Evolutionary conservation across 1,140 invertebrate genomes (phyloP).

Genomic region (Leptopilina boulardi): DNA sequence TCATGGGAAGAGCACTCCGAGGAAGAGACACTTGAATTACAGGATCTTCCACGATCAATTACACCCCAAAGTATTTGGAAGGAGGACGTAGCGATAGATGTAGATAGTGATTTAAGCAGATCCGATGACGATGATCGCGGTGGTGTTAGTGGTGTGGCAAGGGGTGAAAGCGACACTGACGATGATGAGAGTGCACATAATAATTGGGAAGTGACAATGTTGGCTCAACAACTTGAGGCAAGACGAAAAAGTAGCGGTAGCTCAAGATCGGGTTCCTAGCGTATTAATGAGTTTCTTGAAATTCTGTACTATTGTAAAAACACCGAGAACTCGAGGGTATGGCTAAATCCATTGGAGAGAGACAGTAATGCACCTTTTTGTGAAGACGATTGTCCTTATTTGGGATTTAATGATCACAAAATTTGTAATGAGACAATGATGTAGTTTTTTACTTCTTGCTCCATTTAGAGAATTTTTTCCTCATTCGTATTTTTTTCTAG

Average conservation of each 20-base stretch:
- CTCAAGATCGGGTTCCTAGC: slow-evolving; percentile 73
- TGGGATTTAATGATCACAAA: slow-evolving; percentile 63
- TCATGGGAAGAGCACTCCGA: slow-evolving; percentile 80
- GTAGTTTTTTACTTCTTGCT: slow-evolving; percentile 43
- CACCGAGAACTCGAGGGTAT: slow-evolving; percentile 54
- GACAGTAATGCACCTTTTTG: slow-evolving; percentile 59
- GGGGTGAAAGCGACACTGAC: slow-evolving; percentile 52
- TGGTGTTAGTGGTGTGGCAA: slow-evolving; percentile 54
- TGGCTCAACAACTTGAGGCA: slow-evolving; percentile 83
- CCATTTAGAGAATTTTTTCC: neutral
- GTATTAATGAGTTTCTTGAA: slow-evolving; percentile 70
- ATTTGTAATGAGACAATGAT: slow-evolving; percentile 72
- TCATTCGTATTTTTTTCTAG: no score
- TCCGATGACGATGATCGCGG: slow-evolving; percentile 65
- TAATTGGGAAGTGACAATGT: slow-evolving; percentile 88
- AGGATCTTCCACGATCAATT: slow-evolving; percentile 76
- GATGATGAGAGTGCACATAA: slow-evolving; percentile 74
- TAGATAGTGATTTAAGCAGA: slow-evolving; percentile 73
- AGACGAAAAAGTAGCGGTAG: slow-evolving; percentile 75
- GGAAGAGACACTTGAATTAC: slow-evolving; percentile 77
- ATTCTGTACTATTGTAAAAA: slow-evolving; percentile 66
- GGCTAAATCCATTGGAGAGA: slow-evolving; percentile 49
- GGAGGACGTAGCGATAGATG: slow-evolving; percentile 74
- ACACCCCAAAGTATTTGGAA: slow-evolving; percentile 69
- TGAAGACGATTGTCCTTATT: slow-evolving; percentile 65